Evolutionary conservation across 1,140 invertebrate species (phyloP).

Genomic region (Pteromalus puparum): DNA sequence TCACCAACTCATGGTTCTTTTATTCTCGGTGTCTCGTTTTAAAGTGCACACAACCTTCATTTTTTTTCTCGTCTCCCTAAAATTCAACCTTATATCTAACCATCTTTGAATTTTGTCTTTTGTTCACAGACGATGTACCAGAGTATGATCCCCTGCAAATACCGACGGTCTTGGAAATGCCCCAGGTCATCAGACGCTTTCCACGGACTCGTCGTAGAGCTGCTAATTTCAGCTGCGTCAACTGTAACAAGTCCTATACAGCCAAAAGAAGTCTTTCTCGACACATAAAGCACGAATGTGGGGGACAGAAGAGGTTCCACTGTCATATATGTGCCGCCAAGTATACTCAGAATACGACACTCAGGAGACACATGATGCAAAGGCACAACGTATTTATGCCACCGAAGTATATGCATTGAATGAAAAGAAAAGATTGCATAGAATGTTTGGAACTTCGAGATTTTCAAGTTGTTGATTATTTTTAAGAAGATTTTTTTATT

Average conservation of each 20-base stretch:
- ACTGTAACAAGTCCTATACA: slow-evolving; percentile 13
- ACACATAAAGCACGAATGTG: slow-evolving; percentile 31
- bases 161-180: too few relatives aligned
- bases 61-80: neutral
- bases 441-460: too few relatives aligned
- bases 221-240: slow-evolving; percentile 29
- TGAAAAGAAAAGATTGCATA: neutral
- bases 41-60: too few relatives aligned
- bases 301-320: slow-evolving; percentile 8
- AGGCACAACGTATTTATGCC: slow-evolving; percentile 4
- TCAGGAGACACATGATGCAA: slow-evolving; percentile 12
- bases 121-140: neutral
- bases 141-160: neutral
- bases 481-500: too few relatives aligned
- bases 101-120: neutral
- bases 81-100: neutral
- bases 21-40: too few relatives aligned
- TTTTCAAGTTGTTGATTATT: too few relatives aligned
- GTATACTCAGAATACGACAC: slow-evolving; percentile 24
- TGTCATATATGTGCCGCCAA: slow-evolving; percentile 20
- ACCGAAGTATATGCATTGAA: neutral
- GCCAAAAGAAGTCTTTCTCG: neutral
- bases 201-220: neutral
- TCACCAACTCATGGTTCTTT: too few relatives aligned
- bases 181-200: neutral